Conservation (phyloP, 2,888 invertebrate genomes). For the Drosophila formosana region DNA sequence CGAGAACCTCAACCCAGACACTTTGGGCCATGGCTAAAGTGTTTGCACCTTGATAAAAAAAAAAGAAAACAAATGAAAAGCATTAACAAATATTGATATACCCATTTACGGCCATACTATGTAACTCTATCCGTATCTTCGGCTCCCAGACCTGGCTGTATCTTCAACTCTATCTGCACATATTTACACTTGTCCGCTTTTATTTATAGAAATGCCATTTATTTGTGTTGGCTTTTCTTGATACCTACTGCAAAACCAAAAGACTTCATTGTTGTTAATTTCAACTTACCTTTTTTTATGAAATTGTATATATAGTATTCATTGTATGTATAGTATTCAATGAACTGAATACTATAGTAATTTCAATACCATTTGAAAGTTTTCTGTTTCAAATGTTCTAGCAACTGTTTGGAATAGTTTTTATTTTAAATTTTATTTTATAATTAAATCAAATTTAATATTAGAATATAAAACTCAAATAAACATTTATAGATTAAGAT, state of each 20-base stretch:
- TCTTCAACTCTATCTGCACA: slow-evolving; percentile 25
- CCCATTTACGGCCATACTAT: slow-evolving; percentile 43
- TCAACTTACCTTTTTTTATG: too few relatives aligned
- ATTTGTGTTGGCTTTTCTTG: neutral
- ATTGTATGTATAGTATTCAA: too few relatives aligned
- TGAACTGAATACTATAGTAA: too few relatives aligned
- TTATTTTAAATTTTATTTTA: too few relatives aligned
- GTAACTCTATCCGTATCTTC: slow-evolving; percentile 14
- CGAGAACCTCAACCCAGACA: slow-evolving; percentile 1
- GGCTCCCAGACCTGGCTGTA: slow-evolving; percentile 18
- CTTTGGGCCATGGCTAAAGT: slow-evolving; percentile 20
- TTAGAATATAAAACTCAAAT: too few relatives aligned
- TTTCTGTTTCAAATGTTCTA: too few relatives aligned
- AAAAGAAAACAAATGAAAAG: slow-evolving; percentile 55
- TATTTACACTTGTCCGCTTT: slow-evolving; percentile 20
- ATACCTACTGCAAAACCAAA: neutral
- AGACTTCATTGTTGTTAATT: too few relatives aligned
- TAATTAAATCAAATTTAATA: too few relatives aligned
- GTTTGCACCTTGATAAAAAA: slow-evolving; percentile 66
- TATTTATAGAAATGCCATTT: slow-evolving; percentile 35
- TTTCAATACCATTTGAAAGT: too few relatives aligned
- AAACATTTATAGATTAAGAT: too few relatives aligned
- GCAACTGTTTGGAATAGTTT: too few relatives aligned
- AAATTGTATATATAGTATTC: too few relatives aligned
- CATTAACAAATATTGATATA: slow-evolving; percentile 66